Evolutionary conservation across 2,113 vertebrate genomes (phyloP).

Genomic region (Typhlomys cinereus): DNA sequence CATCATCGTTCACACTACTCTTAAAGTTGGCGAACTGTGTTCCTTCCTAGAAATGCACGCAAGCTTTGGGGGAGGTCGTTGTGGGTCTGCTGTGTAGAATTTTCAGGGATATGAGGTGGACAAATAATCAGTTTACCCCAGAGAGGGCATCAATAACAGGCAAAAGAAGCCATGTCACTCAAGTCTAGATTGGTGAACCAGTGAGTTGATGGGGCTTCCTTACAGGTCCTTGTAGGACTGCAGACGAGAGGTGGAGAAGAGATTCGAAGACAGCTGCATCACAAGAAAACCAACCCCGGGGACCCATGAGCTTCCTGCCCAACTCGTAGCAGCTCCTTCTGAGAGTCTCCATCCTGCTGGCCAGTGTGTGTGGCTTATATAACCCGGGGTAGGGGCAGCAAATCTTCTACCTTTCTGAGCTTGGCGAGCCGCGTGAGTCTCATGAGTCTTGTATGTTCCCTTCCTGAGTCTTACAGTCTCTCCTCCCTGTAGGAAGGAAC

Average conservation of each 20-base stretch:
- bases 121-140: neutral
- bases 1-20: rapidly evolving
- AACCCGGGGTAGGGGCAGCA: neutral
- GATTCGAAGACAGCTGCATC: neutral
- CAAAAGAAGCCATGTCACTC: neutral
- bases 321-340: neutral
- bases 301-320: neutral
- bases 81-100: neutral
- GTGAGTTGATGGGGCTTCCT: neutral
- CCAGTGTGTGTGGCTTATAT: too few relatives aligned
- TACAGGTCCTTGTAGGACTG: too few relatives aligned
- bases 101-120: neutral
- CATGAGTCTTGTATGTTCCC: too few relatives aligned
- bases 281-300: neutral
- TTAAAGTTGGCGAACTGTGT: neutral
- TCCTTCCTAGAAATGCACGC: neutral
- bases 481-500: neutral
- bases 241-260: too few relatives aligned
- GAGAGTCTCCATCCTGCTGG: neutral
- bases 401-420: neutral
- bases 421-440: neutral
- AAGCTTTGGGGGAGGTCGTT: neutral
- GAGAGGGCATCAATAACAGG: neutral
- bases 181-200: neutral
- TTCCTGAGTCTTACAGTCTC: neutral